Evolutionary conservation across 64 coral and sea anemone genomes (phyloP), one percentile per base, ranked within the genome.

Genomic region (Stichodactyla helianthus): DNA sequence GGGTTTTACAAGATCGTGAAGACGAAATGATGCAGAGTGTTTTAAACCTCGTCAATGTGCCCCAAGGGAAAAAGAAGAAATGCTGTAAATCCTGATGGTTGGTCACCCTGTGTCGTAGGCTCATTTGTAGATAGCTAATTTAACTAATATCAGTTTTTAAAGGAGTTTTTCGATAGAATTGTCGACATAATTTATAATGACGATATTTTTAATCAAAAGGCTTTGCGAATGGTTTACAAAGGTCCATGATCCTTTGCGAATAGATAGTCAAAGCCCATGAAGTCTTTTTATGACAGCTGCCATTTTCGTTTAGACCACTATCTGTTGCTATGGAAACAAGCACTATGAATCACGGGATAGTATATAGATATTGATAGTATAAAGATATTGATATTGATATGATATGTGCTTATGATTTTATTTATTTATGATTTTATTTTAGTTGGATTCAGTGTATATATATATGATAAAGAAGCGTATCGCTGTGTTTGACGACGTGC

Each of bases 1-100:
- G 94, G 89, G 88, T 96, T 86, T 27, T 96, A 51, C 94, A 96
- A 96, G 91, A 86, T 18, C 88, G 88, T 5, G 94, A 96, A 90
- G 94, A 96, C 76, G 84, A 90, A 56, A 86, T 90, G 82, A 96
- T 96, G 88, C 84, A 96, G 65, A 89, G 88, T 79, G 94, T 92
- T 18, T 56, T 96, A 59, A 89, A 83, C 50, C 88, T 93, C 20
- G 88, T 89, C 7, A 70, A 90, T 6, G 52, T 71, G 25, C 10
- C 53, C 53, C 87, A 86, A 20, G 17, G 5, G 6, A 90, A 93
- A 16, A 96, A 96, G 91, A 88, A 88, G 65, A 96, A 85, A 82
- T 96, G 94, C 67, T 96, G 94, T 74, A 93, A 90, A 78, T 96
- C 88, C 51, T 52, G 78, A 51, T 81, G 53, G 18, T 71, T 79